Evolutionary conservation across 2,888 invertebrate genomes (phyloP), one percentile per base, ranked within the genome.

Genomic region (Volucella bombylans): DNA sequence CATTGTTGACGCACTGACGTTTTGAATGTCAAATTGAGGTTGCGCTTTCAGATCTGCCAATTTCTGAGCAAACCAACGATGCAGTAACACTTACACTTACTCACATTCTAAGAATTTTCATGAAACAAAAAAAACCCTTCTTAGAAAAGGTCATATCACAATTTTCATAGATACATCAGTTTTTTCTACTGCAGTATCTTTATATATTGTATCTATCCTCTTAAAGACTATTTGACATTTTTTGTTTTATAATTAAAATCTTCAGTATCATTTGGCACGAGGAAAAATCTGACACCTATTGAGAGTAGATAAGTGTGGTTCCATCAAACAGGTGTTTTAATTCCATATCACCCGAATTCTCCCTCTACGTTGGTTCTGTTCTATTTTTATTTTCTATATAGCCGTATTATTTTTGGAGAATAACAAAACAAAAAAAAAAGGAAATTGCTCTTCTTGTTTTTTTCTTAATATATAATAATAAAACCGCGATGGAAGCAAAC

Each of bases 281-380:
- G 45, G 14, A 73, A 67, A 43, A 9, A 43, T 15, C n/a, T 4
- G 14, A 14, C 14, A 47, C 3, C 4, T 12, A 39, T 15, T 57
- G 38, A 47, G 47, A 62, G 8, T 11, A 11, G 4, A 59, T n/a
- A 8, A 4, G 31, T 12, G 23, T 15, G 49, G 12, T n/a, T 15
- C 47, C 64, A 78, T 69, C 77, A 69, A 78, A 78, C 77, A 78
- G 77, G 77, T 78, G 77, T 74, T 65, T 54, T 47, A 2, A 14
- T 69, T 38, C 45, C 64, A 14, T 47, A 47, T 47, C 11, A 47
- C 11, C 6, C 23, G 39, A 61, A n/a, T 45, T 45, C n/a, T 47
- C 14, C 14, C 15, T 38, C 31, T 6, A 31, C 31, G 14, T 41
- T 57, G 39, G 38, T 31, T 15, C 23, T 55, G 77, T 62, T 49